A percentile compares a stretch with the other conserved stretches of the same genome.
phyloP scores from a whole-genome alignment of 1,140 invertebrate species.

The Centruroides sculpturatus region DNA sequence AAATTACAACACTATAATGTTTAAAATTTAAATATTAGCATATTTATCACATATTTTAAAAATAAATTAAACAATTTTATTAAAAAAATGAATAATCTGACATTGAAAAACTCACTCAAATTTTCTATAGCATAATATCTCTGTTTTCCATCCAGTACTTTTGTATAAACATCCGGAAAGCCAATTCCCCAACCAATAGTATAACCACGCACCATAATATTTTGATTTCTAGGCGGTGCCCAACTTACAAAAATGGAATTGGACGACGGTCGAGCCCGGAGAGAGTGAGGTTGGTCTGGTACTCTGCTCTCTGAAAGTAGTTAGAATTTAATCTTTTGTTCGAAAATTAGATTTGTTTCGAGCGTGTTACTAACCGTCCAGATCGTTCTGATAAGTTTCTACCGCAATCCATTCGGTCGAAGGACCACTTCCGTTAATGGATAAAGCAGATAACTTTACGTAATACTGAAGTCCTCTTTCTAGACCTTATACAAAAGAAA shows the following conservation, averaged over 20 bases:
- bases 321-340: too few species aligned
- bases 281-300: constrained; percentile 60
- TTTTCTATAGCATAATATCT: constrained; percentile 64
- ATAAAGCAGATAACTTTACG: constrained; percentile 75
- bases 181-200: constrained; percentile 89
- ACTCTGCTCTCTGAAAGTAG: constrained; percentile 50
- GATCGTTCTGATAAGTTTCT: constrained; percentile 64
- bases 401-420: constrained; percentile 75
- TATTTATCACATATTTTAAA: too few species aligned
- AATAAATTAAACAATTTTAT: background rate
- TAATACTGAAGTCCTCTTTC: constrained; percentile 66
- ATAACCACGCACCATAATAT: constrained; percentile 76
- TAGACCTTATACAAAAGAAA: constrained; percentile 31
- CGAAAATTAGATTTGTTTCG: background rate
- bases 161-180: constrained; percentile 70
- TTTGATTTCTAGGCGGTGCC: constrained; percentile 57
- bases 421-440: constrained; percentile 87
- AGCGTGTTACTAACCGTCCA: constrained; percentile 36
- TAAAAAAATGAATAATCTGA: constrained; percentile 2
- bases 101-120: constrained; percentile 44
- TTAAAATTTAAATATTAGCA: too few species aligned
- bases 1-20: too few species aligned
- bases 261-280: constrained; percentile 56
- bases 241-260: constrained; percentile 74
- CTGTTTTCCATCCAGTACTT: constrained; percentile 62